phyloP scores from a whole-genome alignment of 2,797 vertebrate genomes.

The Moxostoma hubbsi region DNA sequence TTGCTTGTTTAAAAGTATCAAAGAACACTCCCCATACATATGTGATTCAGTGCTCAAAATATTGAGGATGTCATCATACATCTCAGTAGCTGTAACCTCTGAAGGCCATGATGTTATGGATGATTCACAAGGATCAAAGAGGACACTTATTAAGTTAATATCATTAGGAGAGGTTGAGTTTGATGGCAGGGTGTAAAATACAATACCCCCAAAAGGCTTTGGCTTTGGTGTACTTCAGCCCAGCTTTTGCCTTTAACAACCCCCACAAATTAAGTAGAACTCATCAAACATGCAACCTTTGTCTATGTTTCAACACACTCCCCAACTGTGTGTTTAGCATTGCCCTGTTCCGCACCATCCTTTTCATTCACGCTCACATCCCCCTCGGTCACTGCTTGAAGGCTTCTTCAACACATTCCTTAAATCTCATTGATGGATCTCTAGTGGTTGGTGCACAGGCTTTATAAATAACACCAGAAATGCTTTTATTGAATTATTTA shows the following conservation, averaged over 20 bases:
- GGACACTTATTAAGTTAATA: slow-evolving; percentile 27
- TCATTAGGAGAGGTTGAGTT: slow-evolving; percentile 29
- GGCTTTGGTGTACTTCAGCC: not conserved
- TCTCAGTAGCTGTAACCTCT: slow-evolving; percentile 15
- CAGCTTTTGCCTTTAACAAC: not conserved
- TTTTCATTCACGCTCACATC: slow-evolving; percentile 38
- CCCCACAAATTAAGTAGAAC: slow-evolving; percentile 13
- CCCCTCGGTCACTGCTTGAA: slow-evolving; percentile 1
- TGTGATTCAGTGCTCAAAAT: slow-evolving; percentile 14
- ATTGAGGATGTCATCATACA: slow-evolving; percentile 30
- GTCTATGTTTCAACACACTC: not conserved
- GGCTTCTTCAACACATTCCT: not conserved
- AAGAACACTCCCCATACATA: slow-evolving; percentile 29
- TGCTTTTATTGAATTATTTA: not conserved
- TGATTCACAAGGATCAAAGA: slow-evolving; percentile 39
- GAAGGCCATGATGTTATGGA: slow-evolving; percentile 25
- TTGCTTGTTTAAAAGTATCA: slow-evolving; percentile 51
- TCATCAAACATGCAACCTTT: not conserved
- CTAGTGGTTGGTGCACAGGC: not conserved
- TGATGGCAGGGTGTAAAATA: slow-evolving; percentile 24
- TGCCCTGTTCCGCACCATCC: slow-evolving; percentile 7
- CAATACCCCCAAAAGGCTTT: slow-evolving; percentile 9
- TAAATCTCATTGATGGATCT: not conserved
- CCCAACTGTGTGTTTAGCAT: slow-evolving; percentile 7
- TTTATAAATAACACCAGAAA: not conserved